Percentiles rank a stretch among this genome's conserved stretches.
Evolutionary conservation across 2,888 invertebrate genomes (phyloP).

Genomic region (Apotomis betuletana): DNA sequence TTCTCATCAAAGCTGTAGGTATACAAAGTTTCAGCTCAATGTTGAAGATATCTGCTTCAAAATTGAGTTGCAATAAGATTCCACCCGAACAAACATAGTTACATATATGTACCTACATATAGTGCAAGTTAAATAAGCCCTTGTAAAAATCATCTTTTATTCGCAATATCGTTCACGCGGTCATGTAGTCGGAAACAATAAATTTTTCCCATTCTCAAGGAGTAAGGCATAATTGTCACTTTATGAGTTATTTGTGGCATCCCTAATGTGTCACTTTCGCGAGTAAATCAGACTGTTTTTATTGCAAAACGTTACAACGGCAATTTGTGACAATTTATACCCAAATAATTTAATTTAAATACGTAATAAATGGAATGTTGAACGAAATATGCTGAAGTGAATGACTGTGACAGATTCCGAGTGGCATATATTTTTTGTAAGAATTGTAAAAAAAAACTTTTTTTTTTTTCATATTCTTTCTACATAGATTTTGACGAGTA

Average conservation of each 20-base stretch:
- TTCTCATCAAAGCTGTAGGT: no score
- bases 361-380: slow-evolving; percentile 37
- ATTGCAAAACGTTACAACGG: slow-evolving; percentile 39
- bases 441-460: no score
- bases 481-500: neutral
- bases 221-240: slow-evolving; percentile 69
- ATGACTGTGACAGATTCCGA: neutral
- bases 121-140: neutral
- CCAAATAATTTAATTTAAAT: slow-evolving; percentile 44
- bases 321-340: slow-evolving; percentile 44
- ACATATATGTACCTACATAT: no score
- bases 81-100: neutral
- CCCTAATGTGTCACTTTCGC: slow-evolving; percentile 62
- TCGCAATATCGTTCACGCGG: slow-evolving; percentile 42
- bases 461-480: neutral
- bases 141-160: slow-evolving; percentile 9
- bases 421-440: no score
- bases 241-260: slow-evolving; percentile 69
- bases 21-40: no score
- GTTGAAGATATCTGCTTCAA: no score
- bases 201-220: slow-evolving; percentile 64
- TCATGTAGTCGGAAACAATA: slow-evolving; percentile 72
- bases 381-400: slow-evolving; percentile 22
- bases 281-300: slow-evolving; percentile 54
- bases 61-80: no score